Evolutionary conservation across 2,113 vertebrate species (phyloP).

Genomic region (Macroglossus sobrinus): DNA sequence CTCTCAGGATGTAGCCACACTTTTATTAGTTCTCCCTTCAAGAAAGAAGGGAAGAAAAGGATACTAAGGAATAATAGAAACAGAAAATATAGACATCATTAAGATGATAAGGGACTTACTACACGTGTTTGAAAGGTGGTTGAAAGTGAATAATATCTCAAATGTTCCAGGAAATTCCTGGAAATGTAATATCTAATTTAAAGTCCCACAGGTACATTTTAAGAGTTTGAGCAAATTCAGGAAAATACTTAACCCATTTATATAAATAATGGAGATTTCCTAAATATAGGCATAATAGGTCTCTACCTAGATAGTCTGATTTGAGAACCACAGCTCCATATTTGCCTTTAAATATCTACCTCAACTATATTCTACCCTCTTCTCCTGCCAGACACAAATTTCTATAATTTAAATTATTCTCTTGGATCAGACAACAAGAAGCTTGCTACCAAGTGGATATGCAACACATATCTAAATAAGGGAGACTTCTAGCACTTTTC

Average conservation of each 20-base stretch:
- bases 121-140: background rate
- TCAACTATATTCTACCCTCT: background rate
- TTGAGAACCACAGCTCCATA: background rate
- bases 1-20: background rate
- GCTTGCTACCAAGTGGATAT: background rate
- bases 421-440: background rate
- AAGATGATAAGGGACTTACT: background rate
- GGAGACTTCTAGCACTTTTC: background rate
- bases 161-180: background rate
- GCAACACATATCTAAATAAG: background rate
- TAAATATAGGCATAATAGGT: background rate
- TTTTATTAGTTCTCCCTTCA: background rate
- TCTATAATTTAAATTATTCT: background rate
- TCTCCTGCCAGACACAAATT: background rate
- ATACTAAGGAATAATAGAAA: background rate
- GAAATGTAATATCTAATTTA: background rate
- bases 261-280: background rate
- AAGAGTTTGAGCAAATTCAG: background rate
- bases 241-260: background rate
- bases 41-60: background rate
- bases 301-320: background rate
- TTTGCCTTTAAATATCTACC: background rate
- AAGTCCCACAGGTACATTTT: background rate
- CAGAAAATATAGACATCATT: background rate
- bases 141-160: background rate